phyloP scores from a whole-genome alignment of 2,797 vertebrate genomes.

The Sebastes nivosus region DNA sequence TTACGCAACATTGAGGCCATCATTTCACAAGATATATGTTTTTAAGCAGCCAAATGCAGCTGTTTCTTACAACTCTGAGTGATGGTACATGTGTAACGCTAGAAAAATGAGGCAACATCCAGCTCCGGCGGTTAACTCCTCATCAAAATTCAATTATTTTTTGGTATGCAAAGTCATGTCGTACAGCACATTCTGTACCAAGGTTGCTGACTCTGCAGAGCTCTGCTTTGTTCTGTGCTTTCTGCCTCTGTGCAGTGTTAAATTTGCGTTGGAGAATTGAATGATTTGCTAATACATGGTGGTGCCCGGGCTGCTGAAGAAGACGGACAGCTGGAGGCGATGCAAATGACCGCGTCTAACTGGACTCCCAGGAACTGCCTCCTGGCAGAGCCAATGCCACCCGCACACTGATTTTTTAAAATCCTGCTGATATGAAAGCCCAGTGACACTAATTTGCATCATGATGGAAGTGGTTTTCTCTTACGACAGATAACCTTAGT shows the following conservation, averaged over 20 bases:
- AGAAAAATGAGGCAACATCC: no score
- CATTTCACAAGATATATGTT: no score
- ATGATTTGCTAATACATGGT: not conserved
- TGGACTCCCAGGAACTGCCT: constrained; percentile 36
- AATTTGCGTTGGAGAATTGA: constrained; percentile 11
- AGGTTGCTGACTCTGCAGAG: not conserved
- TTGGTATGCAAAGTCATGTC: not conserved
- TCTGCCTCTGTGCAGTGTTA: not conserved
- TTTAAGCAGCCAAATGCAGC: not conserved
- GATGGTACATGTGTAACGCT: no score
- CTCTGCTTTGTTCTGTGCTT: not conserved
- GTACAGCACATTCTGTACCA: not conserved
- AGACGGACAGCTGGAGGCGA: constrained; percentile 42
- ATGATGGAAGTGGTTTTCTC: constrained; percentile 20
- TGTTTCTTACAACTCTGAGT: not conserved
- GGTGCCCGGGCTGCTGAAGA: not conserved
- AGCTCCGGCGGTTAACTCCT: not conserved
- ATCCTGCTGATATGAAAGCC: constrained; percentile 24
- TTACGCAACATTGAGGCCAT: not conserved
- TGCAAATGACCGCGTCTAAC: constrained; percentile 25
- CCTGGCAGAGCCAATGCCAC: constrained; percentile 2
- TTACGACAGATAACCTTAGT: not conserved
- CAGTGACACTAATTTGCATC: constrained; percentile 38
- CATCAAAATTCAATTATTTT: not conserved
- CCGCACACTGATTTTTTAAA: constrained; percentile 30